Evolutionary conservation across 2,888 invertebrate genomes (phyloP).

Genomic region (Parnassius apollo): DNA sequence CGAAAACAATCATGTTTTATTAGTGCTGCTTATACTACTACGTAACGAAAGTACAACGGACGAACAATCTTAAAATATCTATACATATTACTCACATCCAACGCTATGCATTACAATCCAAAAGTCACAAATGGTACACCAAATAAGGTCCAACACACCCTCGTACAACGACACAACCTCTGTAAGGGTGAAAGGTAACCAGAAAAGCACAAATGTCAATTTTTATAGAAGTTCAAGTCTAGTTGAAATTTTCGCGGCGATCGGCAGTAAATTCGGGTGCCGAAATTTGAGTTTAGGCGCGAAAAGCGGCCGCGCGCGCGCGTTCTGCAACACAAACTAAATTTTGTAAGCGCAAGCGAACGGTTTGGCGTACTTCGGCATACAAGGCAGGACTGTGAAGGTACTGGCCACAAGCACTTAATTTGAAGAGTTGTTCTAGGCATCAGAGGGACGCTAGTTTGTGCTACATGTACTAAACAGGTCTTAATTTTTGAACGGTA

Average conservation of each 20-base stretch:
- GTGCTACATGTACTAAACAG: slow-evolving; percentile 26
- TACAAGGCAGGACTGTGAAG: slow-evolving; percentile 64
- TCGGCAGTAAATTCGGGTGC: slow-evolving; percentile 45
- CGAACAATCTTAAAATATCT: slow-evolving; percentile 64
- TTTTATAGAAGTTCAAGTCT: slow-evolving; percentile 35
- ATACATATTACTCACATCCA: slow-evolving; percentile 69
- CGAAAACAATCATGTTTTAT: slow-evolving; percentile 4
- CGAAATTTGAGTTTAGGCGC: slow-evolving; percentile 71
- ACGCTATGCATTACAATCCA: slow-evolving; percentile 74
- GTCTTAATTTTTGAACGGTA: slow-evolving; percentile 29
- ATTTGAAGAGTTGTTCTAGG: slow-evolving; percentile 36
- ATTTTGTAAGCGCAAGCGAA: slow-evolving; percentile 72
- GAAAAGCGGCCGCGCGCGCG: slow-evolving; percentile 72
- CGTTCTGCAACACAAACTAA: slow-evolving; percentile 73
- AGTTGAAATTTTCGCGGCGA: slow-evolving; percentile 18
- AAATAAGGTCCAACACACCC: slow-evolving; percentile 34
- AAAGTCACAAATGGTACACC: slow-evolving; percentile 46
- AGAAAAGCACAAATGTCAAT: slow-evolving; percentile 38
- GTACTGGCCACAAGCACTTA: slow-evolving; percentile 54
- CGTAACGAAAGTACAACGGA: slow-evolving; percentile 55
- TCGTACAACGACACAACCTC: slow-evolving; percentile 40
- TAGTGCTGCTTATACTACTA: slow-evolving; percentile 12
- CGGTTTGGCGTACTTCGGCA: slow-evolving; percentile 53
- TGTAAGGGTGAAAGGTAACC: slow-evolving; percentile 35
- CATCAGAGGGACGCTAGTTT: slow-evolving; percentile 30